These are phyloP conservation scores for Paramormyrops hopkinsi DNA, from an alignment of 2,797 vertebrate genomes.

Conservation along the genomic window DNA sequence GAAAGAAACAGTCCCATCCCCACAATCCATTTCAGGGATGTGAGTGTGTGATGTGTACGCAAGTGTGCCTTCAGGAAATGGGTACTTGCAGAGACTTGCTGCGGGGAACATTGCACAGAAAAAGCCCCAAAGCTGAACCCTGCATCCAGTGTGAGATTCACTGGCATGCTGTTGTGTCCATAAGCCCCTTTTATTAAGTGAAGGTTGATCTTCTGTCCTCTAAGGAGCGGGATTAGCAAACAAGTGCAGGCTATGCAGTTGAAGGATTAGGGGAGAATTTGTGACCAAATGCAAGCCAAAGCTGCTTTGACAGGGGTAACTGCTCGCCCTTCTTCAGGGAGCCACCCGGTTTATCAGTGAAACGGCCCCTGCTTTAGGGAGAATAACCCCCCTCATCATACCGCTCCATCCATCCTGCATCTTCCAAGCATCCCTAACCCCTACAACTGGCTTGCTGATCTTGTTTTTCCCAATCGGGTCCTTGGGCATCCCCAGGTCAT, in stretches of 20 bases:
- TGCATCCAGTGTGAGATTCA: not conserved
- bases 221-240: constrained; percentile 54
- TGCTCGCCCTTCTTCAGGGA: not conserved
- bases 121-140: not conserved
- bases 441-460: not conserved
- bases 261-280: constrained; percentile 49
- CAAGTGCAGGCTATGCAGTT: constrained; percentile 36
- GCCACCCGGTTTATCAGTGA: not conserved
- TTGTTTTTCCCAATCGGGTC: not conserved
- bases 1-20: not conserved
- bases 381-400: not conserved
- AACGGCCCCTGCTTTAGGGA: not conserved
- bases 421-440: not conserved
- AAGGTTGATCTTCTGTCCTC: constrained; percentile 37
- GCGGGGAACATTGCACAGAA: not conserved
- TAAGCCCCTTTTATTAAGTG: constrained; percentile 26
- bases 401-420: not conserved
- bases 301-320: not conserved
- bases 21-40: not conserved
- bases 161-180: constrained; percentile 20
- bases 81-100: not conserved
- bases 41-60: not conserved
- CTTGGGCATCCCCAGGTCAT: not conserved
- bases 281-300: constrained; percentile 19
- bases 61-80: not conserved